These are phyloP conservation scores for Sigmodon hispidus DNA, from an alignment of 2,113 vertebrate species.

Conservation along the genomic window DNA sequence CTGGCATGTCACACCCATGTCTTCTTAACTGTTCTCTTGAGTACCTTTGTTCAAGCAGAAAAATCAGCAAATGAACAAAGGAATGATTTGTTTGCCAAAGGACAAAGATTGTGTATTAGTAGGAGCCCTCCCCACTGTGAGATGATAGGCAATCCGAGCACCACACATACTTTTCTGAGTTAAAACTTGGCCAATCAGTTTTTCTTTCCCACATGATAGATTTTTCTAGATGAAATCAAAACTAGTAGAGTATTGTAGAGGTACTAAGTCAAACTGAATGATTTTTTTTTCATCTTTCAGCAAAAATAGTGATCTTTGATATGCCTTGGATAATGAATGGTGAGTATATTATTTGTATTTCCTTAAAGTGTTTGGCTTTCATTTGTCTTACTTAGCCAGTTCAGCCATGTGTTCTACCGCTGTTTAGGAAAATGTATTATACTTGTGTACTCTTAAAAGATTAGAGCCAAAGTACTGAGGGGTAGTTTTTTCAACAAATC, in stretches of 20 bases:
- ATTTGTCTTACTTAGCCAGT: slow-evolving; percentile 15
- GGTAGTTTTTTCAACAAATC: neutral
- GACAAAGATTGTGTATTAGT: neutral
- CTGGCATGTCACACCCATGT: neutral
- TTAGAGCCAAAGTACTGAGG: neutral
- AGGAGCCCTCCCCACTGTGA: neutral
- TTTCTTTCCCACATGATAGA: neutral
- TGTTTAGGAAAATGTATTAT: neutral
- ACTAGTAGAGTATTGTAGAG: slow-evolving; percentile 32
- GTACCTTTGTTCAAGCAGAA: slow-evolving; percentile 47
- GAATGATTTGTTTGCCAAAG: neutral
- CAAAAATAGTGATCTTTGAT: slow-evolving; percentile 98
- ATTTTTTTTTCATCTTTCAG: slow-evolving; percentile 83
- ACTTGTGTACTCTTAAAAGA: neutral
- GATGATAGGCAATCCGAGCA: neutral
- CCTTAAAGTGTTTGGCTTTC: neutral
- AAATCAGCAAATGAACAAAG: slow-evolving; percentile 6
- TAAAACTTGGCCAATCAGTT: neutral
- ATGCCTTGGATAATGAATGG: slow-evolving; percentile 99
- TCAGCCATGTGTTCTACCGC: neutral
- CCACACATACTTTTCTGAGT: neutral
- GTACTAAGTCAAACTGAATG: slow-evolving; percentile 18
- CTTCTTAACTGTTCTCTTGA: slow-evolving; percentile 42
- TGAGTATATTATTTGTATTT: slow-evolving; percentile 83
- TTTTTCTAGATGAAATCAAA: slow-evolving; percentile 23